These are phyloP conservation scores for Corvus cornix DNA, from an alignment of 2,113 vertebrate genomes.

Conservation along the genomic window DNA sequence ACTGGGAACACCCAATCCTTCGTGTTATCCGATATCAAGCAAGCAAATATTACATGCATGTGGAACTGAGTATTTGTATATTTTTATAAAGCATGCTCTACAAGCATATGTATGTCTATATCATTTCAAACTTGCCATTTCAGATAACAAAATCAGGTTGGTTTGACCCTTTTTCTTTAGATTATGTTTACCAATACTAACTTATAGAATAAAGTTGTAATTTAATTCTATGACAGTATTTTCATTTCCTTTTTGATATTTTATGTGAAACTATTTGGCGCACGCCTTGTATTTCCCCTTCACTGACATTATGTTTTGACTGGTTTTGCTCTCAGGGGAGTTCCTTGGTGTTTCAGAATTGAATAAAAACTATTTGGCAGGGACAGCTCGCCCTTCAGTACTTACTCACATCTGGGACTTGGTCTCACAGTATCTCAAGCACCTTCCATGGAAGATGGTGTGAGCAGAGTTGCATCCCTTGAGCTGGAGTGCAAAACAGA, in stretches of 20 bases:
- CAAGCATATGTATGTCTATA: background rate
- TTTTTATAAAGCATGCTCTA: background rate
- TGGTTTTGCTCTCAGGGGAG: background rate
- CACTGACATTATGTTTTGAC: background rate
- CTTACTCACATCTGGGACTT: background rate
- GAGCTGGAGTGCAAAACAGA: background rate
- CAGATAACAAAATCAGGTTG: background rate
- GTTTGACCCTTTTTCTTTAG: background rate
- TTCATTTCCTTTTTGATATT: background rate
- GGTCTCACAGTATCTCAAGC: background rate
- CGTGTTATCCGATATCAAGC: background rate
- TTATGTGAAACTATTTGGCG: background rate
- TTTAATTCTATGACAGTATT: background rate
- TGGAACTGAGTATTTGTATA: background rate
- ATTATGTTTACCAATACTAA: background rate
- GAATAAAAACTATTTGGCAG: background rate
- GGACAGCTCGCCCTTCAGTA: background rate
- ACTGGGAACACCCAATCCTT: background rate
- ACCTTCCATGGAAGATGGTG: fast-evolving
- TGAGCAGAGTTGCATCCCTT: background rate
- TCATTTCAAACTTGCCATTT: background rate
- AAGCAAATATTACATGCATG: background rate
- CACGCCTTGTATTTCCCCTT: background rate
- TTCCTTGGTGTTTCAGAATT: background rate
- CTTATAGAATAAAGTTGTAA: background rate